Percentiles rank a stretch among this genome's conserved stretches.
Evolutionary conservation across 2,888 invertebrate genomes (phyloP).

Genomic region (Hoplodrina blanda): DNA sequence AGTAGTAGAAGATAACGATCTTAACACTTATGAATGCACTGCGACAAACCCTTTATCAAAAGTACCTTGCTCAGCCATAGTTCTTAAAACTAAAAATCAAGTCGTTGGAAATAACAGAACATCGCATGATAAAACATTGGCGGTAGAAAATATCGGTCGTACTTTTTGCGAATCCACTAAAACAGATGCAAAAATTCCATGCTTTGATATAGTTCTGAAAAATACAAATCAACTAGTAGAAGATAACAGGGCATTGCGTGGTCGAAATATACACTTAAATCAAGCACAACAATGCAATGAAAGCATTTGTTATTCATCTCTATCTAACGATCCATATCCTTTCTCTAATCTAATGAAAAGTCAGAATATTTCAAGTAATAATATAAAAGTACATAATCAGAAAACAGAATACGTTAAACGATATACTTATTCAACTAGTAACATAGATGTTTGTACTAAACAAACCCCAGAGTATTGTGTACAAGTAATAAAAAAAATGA

Average conservation of each 20-base stretch:
- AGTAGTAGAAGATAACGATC: background rate
- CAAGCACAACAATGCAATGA: background rate
- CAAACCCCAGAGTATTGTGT: constrained; percentile 67
- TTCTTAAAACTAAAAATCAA: background rate
- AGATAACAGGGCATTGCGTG: background rate
- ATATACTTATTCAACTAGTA: constrained; percentile 72
- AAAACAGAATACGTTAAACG: constrained; percentile 63
- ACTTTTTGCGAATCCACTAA: background rate
- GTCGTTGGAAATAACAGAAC: background rate
- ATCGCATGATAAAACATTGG: background rate
- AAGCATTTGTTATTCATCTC: background rate
- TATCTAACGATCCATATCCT: background rate
- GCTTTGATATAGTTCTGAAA: background rate
- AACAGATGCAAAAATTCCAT: background rate
- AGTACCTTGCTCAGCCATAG: background rate
- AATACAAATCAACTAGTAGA: background rate
- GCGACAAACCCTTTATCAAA: background rate
- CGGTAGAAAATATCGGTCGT: background rate
- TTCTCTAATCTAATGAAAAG: constrained; percentile 4
- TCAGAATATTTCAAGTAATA: background rate
- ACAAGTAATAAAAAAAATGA: constrained; percentile 76
- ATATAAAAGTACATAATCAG: constrained; percentile 3
- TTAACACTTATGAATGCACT: background rate
- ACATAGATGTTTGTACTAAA: constrained; percentile 73
- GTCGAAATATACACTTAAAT: background rate